phyloP scores from a whole-genome alignment of 2,888 invertebrate genomes.

The Callosobruchus maculatus region DNA sequence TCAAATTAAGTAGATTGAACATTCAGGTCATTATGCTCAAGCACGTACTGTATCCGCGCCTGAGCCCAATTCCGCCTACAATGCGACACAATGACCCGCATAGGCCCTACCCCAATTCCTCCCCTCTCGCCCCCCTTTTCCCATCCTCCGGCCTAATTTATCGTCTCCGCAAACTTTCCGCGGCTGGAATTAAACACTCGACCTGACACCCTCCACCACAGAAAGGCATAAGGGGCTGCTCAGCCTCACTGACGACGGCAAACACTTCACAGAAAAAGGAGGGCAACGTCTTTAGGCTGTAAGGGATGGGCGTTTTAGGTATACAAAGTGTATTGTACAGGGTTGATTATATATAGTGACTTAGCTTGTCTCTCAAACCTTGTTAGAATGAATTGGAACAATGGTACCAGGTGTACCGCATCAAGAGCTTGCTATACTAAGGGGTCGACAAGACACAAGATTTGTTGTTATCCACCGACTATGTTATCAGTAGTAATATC shows the following conservation, averaged over 20 bases:
- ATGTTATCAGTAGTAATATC: no score
- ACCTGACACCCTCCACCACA: not conserved
- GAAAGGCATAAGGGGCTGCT: not conserved
- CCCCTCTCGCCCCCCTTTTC: not conserved
- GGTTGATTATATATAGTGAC: no score
- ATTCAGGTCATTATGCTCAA: not conserved
- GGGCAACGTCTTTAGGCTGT: not conserved
- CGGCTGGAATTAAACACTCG: not conserved
- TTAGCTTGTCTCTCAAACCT: no score
- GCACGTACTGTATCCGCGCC: not conserved
- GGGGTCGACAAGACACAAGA: no score
- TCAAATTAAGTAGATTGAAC: no score
- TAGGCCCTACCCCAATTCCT: not conserved
- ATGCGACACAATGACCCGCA: not conserved
- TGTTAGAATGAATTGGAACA: no score
- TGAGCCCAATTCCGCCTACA: not conserved
- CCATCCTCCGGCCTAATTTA: not conserved
- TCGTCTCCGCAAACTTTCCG: not conserved
- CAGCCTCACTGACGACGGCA: not conserved
- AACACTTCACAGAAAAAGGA: not conserved
- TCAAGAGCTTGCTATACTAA: no score
- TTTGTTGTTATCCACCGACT: no score
- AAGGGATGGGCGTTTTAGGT: not conserved
- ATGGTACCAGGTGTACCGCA: no score
- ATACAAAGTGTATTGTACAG: not conserved